These are phyloP conservation scores for Perdita meconis DNA, from an alignment of 2,888 invertebrate species.

Conservation along the genomic window DNA sequence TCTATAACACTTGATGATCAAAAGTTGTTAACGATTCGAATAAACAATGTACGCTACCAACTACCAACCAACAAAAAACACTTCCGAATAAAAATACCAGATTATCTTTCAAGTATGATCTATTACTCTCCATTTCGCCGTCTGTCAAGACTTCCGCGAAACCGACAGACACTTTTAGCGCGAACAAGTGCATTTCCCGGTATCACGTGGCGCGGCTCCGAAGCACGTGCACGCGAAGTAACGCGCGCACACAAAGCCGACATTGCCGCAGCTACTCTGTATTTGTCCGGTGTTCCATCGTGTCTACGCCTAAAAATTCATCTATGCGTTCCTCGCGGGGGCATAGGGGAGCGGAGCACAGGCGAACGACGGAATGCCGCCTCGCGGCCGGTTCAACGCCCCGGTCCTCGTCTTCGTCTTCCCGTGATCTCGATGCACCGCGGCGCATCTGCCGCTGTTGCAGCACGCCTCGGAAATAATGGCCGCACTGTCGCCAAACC, in stretches of 20 bases:
- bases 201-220: constrained; percentile 56
- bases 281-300: constrained; percentile 70
- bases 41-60: no score
- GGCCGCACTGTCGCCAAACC: constrained; percentile 69
- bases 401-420: constrained; percentile 65
- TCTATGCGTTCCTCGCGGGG: constrained; percentile 63
- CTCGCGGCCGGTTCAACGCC: constrained; percentile 77
- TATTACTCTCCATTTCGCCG: no score
- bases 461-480: constrained; percentile 63
- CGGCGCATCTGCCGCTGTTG: constrained; percentile 47
- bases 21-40: no score
- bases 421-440: constrained; percentile 57
- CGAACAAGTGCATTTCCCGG: constrained; percentile 54
- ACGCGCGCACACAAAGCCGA: constrained; percentile 28
- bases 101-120: no score
- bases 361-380: constrained; percentile 72
- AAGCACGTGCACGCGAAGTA: constrained; percentile 51
- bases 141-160: not conserved
- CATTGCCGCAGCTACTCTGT: constrained; percentile 63
- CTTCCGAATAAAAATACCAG: no score
- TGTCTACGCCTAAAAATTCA: constrained; percentile 75
- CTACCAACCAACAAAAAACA: no score
- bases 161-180: not conserved
- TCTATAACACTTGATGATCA: no score
- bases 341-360: constrained; percentile 29